Evolutionary conservation across 2,888 invertebrate genomes (phyloP), one percentile per base, ranked within the genome.

Genomic region (Chrysomela aeneicollis): DNA sequence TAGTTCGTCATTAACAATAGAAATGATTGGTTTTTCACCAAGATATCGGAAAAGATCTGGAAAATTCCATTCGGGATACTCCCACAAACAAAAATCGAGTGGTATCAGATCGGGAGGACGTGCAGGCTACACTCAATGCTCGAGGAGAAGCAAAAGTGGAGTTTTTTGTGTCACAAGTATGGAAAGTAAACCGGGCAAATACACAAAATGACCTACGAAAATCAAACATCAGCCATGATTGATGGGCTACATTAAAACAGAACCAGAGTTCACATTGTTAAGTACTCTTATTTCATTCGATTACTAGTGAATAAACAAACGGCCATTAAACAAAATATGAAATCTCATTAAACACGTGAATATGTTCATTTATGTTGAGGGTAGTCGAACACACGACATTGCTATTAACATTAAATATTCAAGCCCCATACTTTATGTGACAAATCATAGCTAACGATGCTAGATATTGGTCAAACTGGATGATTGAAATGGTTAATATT

Each of bases 291-390:
- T 26, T 57, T 46, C 37, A 46, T 57, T 57, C 46, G 46, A 46
- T 57, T 26, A 57, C 19, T 22, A 3, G 15, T 22, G 37, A 17
- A 57, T 46, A 15, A 46, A n/a, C 10, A 57, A 57, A 46, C 17
- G 17, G 46, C 42, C 26, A 26, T 26, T 63, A 42, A 68, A 65
- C 63, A 65, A 58, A 65, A 61, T 61, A 59, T 58, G 42, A 62
- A 68, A 68, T 65, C 68, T 65, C 58, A 42, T 37, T 63, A 32
- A 52, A 49, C 46, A 18, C 49, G 32, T 42, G 62, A 61, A 49
- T 61, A 60, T 51, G 46, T 51, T 46, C 57, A 50, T 61, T 64
- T 63, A 65, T 61, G 50, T 55, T 46, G 22, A 46, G 47, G 57
- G 47, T 46, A 52, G 17, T 46, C 42, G 30, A 42, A 42, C 46